Evolutionary conservation across 2,888 invertebrate species (phyloP), one percentile per base, ranked within the genome.

Genomic region (Dendrolimus pini): DNA sequence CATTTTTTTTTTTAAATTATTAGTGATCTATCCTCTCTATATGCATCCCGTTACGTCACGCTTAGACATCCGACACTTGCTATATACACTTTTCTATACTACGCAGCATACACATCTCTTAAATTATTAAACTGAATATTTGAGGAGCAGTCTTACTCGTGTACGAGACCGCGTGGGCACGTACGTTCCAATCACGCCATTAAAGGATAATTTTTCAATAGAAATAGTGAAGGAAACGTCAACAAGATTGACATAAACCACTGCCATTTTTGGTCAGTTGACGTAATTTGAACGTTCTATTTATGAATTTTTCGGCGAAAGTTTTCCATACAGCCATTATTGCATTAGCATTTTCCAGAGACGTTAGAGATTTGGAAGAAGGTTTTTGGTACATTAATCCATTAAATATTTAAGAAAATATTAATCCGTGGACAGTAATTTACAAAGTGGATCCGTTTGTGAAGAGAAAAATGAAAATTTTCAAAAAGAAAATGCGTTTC

Each of bases 391-490:
- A 67, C 74, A 77, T 70, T 75, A 74, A 67, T 72, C 72, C 67
- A 72, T 75, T 72, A 75, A 76, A 67, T 76, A 78, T 80, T 77
- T 47, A 47, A 47, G 12, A 47, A 30, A 18, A 30, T 3, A 30
- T 30, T 30, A 30, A 30, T 30, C 30, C 30, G 0, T 6, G 30
- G 9, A 47, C 47, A 47, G 47, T 47, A 30, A 65, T 59, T 58
- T 60, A 60, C 77, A 84, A 75, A 69, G 89, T 89, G 88, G 85
- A 84, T 83, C 82, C 82, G 53, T 83, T 85, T 72, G 80, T 89
- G 71, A 88, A 80, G 65, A 85, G 82, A 80, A 90, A 89, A 69
- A 90, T 90, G 89, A 89, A 88, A 89, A 72, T 89, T 71, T 90
- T 90, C 63, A 90, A 90, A 74, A 90, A 90, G 72, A 90, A 90